Base-by-base conservation (phyloP, 1,140 invertebrate species). In the Sinella curviseta region DNA sequence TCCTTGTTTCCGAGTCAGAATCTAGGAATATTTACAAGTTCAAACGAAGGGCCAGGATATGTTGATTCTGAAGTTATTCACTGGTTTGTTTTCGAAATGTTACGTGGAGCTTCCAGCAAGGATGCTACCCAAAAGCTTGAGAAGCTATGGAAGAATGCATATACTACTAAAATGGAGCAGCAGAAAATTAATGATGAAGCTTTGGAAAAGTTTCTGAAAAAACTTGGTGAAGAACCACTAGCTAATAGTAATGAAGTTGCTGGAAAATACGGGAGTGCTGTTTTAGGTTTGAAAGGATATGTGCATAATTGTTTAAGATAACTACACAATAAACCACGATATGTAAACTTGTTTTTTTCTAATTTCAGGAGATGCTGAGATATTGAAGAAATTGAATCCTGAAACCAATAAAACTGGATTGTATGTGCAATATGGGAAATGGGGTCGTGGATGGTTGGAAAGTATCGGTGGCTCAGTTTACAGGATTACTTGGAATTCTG, bases 1-100 rank as follows among this genome's bases (percentile, higher is more conserved):
- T 74, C 79, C 17, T n/a, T 80, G 4, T 80, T 54, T 74, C 79
- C 79, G 28, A 76, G 33, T 20, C 34, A 70, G 17, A 79, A 79
- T n/a, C 26, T 79, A 2, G 78, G 55, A 65, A 76, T 79, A 17
- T 79, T 48, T 34, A 70, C 74, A 30, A 75, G 73, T n/a, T 26
- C 28, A 14, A 75, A 28, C n/a, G 4, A 39, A 75, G 33, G n/a
- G 3, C 33, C 33, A 1, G 36, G 1, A 36, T 26, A n/a, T 1
- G 2, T 39, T 20, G 26, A 39, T 39, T 1, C 14, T 2, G 14
- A 1, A 3, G 14, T 1, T 26, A 1, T 75, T 14, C 33, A 75
- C 24, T 14, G 1, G 39, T 67, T 67, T 48, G 36, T 33, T 35
- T 75, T 33, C 35, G 74, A 73, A 0, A 54, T 0, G 20, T 2